Conservation (phyloP, 2,797 vertebrate species). For the Delichon dasypus region DNA sequence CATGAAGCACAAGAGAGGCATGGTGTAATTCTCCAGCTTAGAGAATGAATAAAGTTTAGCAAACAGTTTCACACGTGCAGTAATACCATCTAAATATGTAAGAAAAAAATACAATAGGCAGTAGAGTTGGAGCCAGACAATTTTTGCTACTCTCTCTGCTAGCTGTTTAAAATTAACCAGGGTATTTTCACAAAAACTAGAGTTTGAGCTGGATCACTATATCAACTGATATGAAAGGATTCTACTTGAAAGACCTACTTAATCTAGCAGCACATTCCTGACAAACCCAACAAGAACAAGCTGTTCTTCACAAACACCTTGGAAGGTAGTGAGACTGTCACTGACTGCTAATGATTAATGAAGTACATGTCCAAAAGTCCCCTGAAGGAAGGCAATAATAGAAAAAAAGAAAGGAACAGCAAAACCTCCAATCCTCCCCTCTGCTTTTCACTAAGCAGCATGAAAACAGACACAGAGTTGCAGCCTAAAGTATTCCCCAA, state of each 20-base stretch:
- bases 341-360: background rate
- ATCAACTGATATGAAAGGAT: background rate
- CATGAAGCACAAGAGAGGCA: background rate
- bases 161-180: background rate
- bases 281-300: background rate
- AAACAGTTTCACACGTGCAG: background rate
- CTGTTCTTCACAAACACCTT: background rate
- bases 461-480: fast-evolving
- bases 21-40: background rate
- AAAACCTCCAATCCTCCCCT: background rate
- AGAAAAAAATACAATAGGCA: background rate
- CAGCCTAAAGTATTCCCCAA: background rate
- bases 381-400: background rate
- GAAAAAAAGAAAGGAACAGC: background rate
- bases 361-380: background rate
- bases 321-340: background rate
- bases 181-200: background rate
- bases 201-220: background rate
- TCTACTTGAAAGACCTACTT: background rate
- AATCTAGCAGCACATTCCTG: background rate
- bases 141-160: background rate
- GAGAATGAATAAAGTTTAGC: background rate
- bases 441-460: background rate
- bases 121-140: background rate
- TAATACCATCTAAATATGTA: background rate